phyloP scores from a whole-genome alignment of 2,888 invertebrate genomes.

The Aporophyla lueneburgensis region DNA sequence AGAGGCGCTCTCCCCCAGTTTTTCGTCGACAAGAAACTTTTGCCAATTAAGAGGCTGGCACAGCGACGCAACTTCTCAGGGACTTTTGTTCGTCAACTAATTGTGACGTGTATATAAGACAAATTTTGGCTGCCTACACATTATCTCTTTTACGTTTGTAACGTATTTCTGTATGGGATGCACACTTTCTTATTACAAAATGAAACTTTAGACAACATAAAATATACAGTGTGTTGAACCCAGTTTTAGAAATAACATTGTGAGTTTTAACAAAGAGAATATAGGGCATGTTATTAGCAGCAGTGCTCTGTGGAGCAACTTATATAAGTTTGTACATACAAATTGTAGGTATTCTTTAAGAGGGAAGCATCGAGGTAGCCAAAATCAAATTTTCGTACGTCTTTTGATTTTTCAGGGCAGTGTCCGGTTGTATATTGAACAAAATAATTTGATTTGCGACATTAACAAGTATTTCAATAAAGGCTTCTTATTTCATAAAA shows the following conservation, averaged over 20 bases:
- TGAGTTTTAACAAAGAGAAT: slow-evolving; percentile 6
- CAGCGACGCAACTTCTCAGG: slow-evolving; percentile 75
- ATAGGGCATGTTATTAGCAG: slow-evolving; percentile 1
- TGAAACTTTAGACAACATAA: slow-evolving; percentile 50
- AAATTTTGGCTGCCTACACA: slow-evolving; percentile 73
- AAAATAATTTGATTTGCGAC: no score
- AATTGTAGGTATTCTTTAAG: background rate
- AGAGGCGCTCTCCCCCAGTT: slow-evolving; percentile 74
- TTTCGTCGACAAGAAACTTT: slow-evolving; percentile 77
- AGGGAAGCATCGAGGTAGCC: background rate
- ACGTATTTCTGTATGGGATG: slow-evolving; percentile 58
- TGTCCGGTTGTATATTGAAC: no score
- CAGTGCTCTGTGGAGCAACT: background rate
- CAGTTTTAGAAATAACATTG: slow-evolving; percentile 45
- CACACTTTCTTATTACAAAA: slow-evolving; percentile 52
- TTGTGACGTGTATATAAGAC: slow-evolving; percentile 75
- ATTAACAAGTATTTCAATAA: no score
- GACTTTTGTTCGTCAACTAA: slow-evolving; percentile 79
- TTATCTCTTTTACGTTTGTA: slow-evolving; percentile 71
- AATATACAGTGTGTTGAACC: slow-evolving; percentile 24
- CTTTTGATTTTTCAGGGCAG: no score
- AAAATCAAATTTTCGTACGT: no score
- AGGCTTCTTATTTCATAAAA: no score
- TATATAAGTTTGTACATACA: background rate
- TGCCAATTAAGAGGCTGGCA: slow-evolving; percentile 79